Conservation (phyloP, 2,888 invertebrate genomes). For the Luperina testacea region DNA sequence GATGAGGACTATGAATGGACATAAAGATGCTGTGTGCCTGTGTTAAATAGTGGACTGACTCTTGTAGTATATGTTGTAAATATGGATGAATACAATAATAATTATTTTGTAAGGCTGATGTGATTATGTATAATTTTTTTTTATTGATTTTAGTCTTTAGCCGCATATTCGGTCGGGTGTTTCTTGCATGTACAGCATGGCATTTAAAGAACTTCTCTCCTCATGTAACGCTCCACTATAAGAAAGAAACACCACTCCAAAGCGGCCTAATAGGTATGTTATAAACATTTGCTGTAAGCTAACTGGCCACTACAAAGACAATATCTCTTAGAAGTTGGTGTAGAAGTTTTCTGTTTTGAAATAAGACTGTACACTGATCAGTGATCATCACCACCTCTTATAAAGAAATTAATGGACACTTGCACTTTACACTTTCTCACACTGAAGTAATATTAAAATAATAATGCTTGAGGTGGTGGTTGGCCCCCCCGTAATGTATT, state of each 20-base stretch:
- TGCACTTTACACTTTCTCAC: not conserved
- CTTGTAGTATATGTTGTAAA: slow-evolving; percentile 30
- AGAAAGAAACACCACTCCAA: not conserved
- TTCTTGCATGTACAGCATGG: too few relatives aligned
- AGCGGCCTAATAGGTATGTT: slow-evolving; percentile 3
- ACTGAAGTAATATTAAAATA: not conserved
- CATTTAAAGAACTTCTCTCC: not conserved
- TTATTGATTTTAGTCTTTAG: not conserved
- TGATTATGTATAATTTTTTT: slow-evolving; percentile 17
- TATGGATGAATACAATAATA: slow-evolving; percentile 21
- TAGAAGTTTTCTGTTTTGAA: not conserved
- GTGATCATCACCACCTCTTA: not conserved
- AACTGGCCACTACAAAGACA: not conserved
- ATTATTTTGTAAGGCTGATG: slow-evolving; percentile 34
- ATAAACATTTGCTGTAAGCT: not conserved
- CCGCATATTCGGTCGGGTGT: not conserved
- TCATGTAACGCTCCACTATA: not conserved
- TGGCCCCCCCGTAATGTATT: too few relatives aligned
- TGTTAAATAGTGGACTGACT: slow-evolving; percentile 44
- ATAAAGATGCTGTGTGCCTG: slow-evolving; percentile 67
- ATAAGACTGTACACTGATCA: not conserved
- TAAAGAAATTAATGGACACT: not conserved
- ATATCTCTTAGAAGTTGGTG: not conserved
- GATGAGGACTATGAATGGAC: slow-evolving; percentile 89
- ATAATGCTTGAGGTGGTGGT: not conserved